Evolutionary conservation across 2,888 invertebrate species (phyloP).

Genomic region (Lasiommata megera): DNA sequence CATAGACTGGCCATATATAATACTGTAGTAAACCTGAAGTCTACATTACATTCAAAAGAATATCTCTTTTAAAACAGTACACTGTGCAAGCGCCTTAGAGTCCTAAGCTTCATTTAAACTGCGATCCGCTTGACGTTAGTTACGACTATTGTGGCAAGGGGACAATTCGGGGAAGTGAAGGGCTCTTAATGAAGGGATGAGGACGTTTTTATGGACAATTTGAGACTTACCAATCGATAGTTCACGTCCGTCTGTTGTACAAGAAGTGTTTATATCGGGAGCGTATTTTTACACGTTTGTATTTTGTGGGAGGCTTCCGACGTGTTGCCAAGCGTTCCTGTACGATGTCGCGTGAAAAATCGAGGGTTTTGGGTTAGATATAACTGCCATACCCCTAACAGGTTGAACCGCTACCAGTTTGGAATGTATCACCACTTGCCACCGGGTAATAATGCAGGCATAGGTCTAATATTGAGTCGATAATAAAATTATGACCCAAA

Average conservation of each 20-base stretch:
- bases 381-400: too few species aligned
- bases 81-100: slow-evolving; percentile 26
- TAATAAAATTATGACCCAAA: too few species aligned
- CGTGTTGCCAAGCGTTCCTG: too few species aligned
- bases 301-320: too few species aligned
- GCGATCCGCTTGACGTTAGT: slow-evolving; percentile 57
- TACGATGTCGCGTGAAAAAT: too few species aligned
- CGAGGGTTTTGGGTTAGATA: too few species aligned
- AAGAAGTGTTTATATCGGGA: slow-evolving; percentile 5
- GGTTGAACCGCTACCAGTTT: too few species aligned
- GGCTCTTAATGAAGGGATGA: slow-evolving; percentile 43
- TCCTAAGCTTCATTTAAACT: slow-evolving; percentile 37
- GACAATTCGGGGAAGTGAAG: slow-evolving; percentile 42
- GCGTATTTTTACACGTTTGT: not conserved
- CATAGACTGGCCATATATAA: too few species aligned
- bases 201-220: slow-evolving; percentile 51
- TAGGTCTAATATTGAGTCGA: too few species aligned
- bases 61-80: slow-evolving; percentile 10
- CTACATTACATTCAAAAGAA: not conserved
- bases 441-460: too few species aligned
- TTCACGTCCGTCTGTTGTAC: slow-evolving; percentile 35
- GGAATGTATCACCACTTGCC: too few species aligned
- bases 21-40: too few species aligned
- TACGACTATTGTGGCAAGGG: slow-evolving; percentile 47
- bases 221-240: slow-evolving; percentile 39